Evolutionary conservation across 2,797 vertebrate genomes (phyloP), one percentile per base, ranked within the genome.

Genomic region (Enteromius paludinosus): DNA sequence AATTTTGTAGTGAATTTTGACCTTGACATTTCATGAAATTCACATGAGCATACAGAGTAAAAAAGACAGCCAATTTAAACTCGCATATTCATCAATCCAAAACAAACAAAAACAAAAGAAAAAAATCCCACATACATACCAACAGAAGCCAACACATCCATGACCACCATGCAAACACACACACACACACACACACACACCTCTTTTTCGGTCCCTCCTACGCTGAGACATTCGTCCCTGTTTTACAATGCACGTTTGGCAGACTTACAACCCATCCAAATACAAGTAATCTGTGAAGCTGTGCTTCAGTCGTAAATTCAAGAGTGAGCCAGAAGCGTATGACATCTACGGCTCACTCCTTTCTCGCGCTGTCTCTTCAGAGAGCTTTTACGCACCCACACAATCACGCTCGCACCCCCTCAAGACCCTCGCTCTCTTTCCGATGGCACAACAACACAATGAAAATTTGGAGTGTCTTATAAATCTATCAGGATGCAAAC

Each of bases 401-500:
- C 82, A 77, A 86, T 65, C 56, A 56, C 3, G 20, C 56, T 59
- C 86, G 83, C 86, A 49, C 41, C 87, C 87, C 82, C 85, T 87
- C 59, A 74, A 41, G 76, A 73, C 52, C 86, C 81, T 84, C 86
- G 86, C 87, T 87, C 86, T 86, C 81, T 86, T 88, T 86, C 38
- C 35, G 71, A 86, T 88, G 89, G 82, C 85, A 91, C 92, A 93
- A 92, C 91, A 95, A 92, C 90, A 92, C 91, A 92, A 92, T 92
- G 90, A 93, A 94, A 95, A 92, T 92, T 91, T 93, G 90, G 90
- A 92, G 90, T 85, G 88, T 92, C 91, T 92, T 91, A 93, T 93
- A 94, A 95, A 94, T 95, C 93, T 92, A 94, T 93, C 93, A 92
- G 90, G 90, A 92, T 89, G 89, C 91, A 92, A 91, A 94, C 94